Percentiles rank a stretch among this genome's conserved stretches.
phyloP scores from a whole-genome alignment of 2,113 vertebrate species.

The Macroglossus sobrinus region DNA sequence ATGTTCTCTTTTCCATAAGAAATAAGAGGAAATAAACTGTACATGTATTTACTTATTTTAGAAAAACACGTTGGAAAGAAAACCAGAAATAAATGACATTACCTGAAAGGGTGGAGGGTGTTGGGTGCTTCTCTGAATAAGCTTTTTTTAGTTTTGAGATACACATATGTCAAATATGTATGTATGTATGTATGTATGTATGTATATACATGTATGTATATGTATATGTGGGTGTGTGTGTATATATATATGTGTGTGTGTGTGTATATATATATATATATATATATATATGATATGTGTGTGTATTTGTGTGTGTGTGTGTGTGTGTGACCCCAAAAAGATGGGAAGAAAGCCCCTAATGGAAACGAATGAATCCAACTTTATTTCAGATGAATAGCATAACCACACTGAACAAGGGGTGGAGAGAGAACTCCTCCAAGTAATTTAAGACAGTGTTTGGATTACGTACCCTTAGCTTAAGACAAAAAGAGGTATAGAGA shows the following conservation, averaged over 20 bases:
- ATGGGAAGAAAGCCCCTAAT: background rate
- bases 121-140: background rate
- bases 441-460: background rate
- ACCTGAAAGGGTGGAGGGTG: background rate
- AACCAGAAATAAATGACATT: conserved; percentile 5
- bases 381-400: background rate
- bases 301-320: no score
- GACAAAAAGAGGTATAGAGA: background rate
- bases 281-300: no score
- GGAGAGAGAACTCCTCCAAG: background rate
- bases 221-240: no score
- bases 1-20: background rate
- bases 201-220: no score
- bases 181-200: no score
- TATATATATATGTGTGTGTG: no score
- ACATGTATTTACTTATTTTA: background rate
- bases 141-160: background rate
- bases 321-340: background rate
- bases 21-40: background rate
- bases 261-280: no score
- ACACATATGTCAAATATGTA: no score
- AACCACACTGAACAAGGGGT: background rate
- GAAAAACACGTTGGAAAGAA: background rate
- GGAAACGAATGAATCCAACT: background rate
- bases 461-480: background rate